phyloP scores from a whole-genome alignment of 2,888 invertebrate genomes.

The Campoplex capitator region DNA sequence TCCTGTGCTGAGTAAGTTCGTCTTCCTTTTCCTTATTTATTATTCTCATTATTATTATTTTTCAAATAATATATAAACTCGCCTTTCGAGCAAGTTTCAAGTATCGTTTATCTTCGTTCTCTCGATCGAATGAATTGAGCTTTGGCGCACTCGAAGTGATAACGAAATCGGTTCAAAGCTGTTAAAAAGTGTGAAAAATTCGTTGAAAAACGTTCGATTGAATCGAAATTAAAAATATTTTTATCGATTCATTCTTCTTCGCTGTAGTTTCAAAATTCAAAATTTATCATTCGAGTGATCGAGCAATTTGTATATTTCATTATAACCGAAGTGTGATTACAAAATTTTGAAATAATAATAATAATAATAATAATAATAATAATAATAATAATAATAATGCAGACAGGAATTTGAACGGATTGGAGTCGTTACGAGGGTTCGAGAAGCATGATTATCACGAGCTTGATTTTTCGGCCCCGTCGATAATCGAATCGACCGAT shows the following conservation, averaged over 20 bases:
- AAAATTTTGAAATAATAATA: neutral
- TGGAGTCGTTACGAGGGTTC: neutral
- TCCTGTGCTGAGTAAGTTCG: slow-evolving; percentile 7
- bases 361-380: too few species aligned
- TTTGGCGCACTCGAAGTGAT: neutral
- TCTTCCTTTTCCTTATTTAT: neutral
- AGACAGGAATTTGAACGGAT: neutral
- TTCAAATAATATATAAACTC: neutral
- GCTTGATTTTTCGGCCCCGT: neutral
- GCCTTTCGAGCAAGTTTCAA: neutral
- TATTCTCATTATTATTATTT: neutral
- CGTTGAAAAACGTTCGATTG: too few species aligned
- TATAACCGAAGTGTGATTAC: too few species aligned
- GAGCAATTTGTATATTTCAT: too few species aligned
- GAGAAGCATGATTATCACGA: neutral
- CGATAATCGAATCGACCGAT: neutral
- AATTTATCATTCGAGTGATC: too few species aligned
- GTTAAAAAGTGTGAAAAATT: too few species aligned
- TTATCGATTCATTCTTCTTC: too few species aligned
- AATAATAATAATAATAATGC: neutral
- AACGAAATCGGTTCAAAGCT: neutral
- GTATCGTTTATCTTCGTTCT: neutral
- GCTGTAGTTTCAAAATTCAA: too few species aligned
- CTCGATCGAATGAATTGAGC: neutral
- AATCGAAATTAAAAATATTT: too few species aligned